These are phyloP conservation scores for Odontocerum albicorne DNA, from an alignment of 2,888 invertebrate species.

Conservation along the genomic window DNA sequence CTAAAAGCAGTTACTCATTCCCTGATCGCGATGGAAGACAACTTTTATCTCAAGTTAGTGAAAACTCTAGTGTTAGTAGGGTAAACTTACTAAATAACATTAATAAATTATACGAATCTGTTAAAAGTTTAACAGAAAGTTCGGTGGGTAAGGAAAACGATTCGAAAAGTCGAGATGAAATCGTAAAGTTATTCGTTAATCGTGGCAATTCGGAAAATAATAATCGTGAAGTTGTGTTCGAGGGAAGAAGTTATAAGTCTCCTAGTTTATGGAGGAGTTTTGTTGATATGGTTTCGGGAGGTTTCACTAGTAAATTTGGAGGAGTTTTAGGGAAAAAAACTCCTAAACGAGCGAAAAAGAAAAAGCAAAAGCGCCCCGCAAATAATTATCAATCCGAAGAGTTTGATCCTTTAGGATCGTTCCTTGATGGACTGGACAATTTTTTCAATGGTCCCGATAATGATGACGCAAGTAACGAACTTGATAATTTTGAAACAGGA, in stretches of 20 bases:
- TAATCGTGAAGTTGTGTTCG: background rate
- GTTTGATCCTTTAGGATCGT: conserved; percentile 25
- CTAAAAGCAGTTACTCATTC: conserved; percentile 22
- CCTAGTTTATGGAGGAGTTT: conserved; percentile 13
- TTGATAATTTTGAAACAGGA: too few relatives aligned
- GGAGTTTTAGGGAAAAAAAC: conserved; percentile 17
- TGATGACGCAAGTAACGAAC: too few relatives aligned
- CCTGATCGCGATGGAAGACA: conserved; percentile 5
- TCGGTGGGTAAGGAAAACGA: too few relatives aligned
- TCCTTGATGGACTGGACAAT: conserved; percentile 28
- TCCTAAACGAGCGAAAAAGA: conserved; percentile 2
- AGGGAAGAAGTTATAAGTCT: background rate
- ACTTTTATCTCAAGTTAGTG: too few relatives aligned
- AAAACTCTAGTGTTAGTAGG: too few relatives aligned
- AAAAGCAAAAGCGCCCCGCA: background rate
- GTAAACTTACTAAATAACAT: too few relatives aligned
- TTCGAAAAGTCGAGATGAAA: too few relatives aligned
- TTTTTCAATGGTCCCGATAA: conserved; percentile 15
- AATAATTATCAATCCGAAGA: conserved; percentile 15
- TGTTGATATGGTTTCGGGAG: conserved; percentile 24
- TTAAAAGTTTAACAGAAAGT: too few relatives aligned
- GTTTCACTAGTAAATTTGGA: conserved; percentile 15
- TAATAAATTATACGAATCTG: too few relatives aligned
- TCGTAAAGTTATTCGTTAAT: too few relatives aligned
- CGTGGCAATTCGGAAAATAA: too few relatives aligned